Evolutionary conservation across 2,797 vertebrate genomes (phyloP).

Genomic region (Chelon auratus): DNA sequence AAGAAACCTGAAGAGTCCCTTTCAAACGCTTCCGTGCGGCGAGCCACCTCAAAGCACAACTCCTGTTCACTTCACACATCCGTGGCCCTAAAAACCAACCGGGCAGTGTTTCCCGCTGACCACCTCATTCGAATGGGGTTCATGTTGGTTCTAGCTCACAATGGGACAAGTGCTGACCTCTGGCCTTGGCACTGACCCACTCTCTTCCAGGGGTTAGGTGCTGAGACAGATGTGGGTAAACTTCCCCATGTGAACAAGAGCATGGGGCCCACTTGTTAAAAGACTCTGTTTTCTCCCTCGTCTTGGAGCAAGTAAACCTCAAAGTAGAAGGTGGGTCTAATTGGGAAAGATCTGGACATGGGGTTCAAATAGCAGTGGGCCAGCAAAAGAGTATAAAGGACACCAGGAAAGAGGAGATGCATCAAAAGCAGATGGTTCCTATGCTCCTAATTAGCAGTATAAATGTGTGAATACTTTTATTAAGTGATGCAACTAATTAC

Average conservation of each 20-base stretch:
- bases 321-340: slow-evolving; percentile 85
- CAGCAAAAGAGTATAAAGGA: slow-evolving; percentile 71
- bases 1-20: slow-evolving; percentile 76
- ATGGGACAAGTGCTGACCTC: slow-evolving; percentile 85
- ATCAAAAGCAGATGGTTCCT: slow-evolving; percentile 61
- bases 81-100: slow-evolving; percentile 78
- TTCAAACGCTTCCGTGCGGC: slow-evolving; percentile 74
- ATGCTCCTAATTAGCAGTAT: slow-evolving; percentile 69
- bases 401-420: slow-evolving; percentile 62
- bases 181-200: slow-evolving; percentile 80
- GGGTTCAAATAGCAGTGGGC: slow-evolving; percentile 80
- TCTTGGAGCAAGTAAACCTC: slow-evolving; percentile 75
- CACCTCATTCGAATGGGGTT: slow-evolving; percentile 70
- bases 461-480: slow-evolving; percentile 58
- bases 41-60: slow-evolving; percentile 76
- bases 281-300: slow-evolving; percentile 75
- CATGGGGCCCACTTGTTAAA: slow-evolving; percentile 84
- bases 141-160: slow-evolving; percentile 85
- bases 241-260: slow-evolving; percentile 81
- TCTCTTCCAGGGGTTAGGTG: slow-evolving; percentile 84
- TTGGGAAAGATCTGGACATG: slow-evolving; percentile 78
- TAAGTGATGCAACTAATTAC: slow-evolving; percentile 63
- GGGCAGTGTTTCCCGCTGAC: slow-evolving; percentile 73
- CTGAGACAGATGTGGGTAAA: slow-evolving; percentile 89
- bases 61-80: slow-evolving; percentile 83